phyloP scores from a whole-genome alignment of 2,113 vertebrate species.

The Onychostoma macrolepis region DNA sequence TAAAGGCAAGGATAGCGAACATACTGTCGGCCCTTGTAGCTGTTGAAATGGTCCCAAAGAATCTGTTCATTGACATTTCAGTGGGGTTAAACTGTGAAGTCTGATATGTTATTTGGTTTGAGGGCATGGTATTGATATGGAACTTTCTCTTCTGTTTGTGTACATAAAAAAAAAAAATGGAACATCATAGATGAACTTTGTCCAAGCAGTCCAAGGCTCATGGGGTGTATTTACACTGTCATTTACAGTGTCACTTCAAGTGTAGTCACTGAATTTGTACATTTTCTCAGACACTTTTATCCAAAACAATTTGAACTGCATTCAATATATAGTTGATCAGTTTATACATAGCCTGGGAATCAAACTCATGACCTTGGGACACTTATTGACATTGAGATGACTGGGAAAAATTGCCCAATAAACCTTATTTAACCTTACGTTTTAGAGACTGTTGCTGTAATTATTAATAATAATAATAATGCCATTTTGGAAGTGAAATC shows the following conservation, averaged over 20 bases:
- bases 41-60: conserved; percentile 59
- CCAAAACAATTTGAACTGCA: background rate
- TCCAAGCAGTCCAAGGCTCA: background rate
- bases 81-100: background rate
- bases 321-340: background rate
- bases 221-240: background rate
- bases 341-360: background rate
- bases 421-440: background rate
- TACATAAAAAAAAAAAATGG: conserved; percentile 15
- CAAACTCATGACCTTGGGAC: background rate
- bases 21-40: conserved; percentile 64
- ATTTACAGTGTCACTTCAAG: conserved; percentile 9
- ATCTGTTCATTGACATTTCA: background rate
- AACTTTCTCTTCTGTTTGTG: background rate
- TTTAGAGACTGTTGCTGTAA: background rate
- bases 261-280: background rate
- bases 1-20: conserved; percentile 50
- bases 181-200: background rate
- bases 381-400: too few species aligned
- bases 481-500: background rate
- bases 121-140: conserved; percentile 51
- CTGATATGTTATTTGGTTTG: background rate
- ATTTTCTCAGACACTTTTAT: background rate
- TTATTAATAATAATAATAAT: background rate
- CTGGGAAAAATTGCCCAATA: background rate